Conservation (phyloP, 2,888 invertebrate species). For the Drosophila paramelanica region DNA sequence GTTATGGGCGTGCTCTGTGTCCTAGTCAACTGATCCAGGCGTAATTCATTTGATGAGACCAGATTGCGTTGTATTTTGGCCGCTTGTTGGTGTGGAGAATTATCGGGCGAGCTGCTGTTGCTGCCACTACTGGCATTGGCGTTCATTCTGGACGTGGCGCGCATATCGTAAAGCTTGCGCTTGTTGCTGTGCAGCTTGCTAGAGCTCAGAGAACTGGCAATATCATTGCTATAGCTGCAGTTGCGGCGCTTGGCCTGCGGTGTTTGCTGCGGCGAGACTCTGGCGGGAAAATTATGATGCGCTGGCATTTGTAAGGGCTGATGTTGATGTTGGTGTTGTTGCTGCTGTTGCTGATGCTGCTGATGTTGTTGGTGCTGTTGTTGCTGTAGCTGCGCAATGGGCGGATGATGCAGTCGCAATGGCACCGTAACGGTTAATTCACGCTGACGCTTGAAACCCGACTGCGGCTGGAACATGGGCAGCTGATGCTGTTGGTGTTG, state of each 20-base stretch:
- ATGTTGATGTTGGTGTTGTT: constrained; percentile 31
- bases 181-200: constrained; percentile 77
- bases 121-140: constrained; percentile 17
- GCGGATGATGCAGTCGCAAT: constrained; percentile 4
- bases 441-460: constrained; percentile 78
- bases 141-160: constrained; percentile 20
- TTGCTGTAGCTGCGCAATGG: not conserved
- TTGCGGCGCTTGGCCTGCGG: constrained; percentile 81
- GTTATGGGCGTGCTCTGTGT: constrained; percentile 56
- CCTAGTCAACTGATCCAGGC: constrained; percentile 41
- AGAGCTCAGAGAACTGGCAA: constrained; percentile 84
- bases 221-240: constrained; percentile 83
- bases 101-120: constrained; percentile 51
- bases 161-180: constrained; percentile 65
- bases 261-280: constrained; percentile 60
- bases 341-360: constrained; percentile 27
- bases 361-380: constrained; percentile 17
- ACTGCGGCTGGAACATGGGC: constrained; percentile 33
- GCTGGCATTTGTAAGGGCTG: constrained; percentile 24
- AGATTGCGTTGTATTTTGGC: constrained; percentile 71
- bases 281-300: constrained; percentile 16
- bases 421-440: constrained; percentile 66
- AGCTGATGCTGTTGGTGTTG: constrained; percentile 10
- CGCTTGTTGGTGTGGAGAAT: constrained; percentile 41
- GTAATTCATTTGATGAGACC: constrained; percentile 20